Conservation (phyloP, 2,113 vertebrate species). For the Scomber scombrus region DNA sequence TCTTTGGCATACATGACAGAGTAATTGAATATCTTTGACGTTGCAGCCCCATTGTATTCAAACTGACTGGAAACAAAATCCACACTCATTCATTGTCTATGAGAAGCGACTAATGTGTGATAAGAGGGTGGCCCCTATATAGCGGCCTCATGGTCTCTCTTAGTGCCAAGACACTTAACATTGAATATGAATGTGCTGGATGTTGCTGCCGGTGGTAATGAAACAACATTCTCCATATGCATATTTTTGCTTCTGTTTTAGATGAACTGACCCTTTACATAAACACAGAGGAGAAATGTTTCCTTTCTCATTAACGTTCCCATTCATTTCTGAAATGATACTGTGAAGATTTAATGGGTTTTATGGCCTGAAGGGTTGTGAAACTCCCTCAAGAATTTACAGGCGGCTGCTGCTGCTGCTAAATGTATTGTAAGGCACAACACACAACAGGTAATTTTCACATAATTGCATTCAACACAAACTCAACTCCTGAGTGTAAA, state of each 20-base stretch:
- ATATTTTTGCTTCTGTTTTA: neutral
- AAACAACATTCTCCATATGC: no score
- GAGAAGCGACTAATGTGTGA: no score
- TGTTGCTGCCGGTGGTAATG: no score
- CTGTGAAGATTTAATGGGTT: conserved; percentile 19
- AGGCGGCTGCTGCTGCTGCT: neutral
- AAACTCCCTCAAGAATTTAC: neutral
- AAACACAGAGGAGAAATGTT: neutral
- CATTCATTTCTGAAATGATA: neutral
- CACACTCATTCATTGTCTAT: no score
- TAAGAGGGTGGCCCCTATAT: neutral
- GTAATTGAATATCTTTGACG: no score
- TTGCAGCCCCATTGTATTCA: no score
- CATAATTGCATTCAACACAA: neutral
- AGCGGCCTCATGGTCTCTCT: neutral
- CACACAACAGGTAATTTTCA: neutral
- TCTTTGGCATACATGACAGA: no score
- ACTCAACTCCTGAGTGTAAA: neutral
- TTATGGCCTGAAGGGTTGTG: conserved; percentile 1
- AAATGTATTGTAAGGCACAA: neutral
- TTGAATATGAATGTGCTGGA: no score
- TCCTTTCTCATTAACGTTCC: conserved; percentile 11
- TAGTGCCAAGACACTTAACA: no score
- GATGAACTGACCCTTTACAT: conserved; percentile 5
- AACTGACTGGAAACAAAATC: no score